A percentile compares a stretch with the other conserved stretches of the same genome.
These are phyloP conservation scores for Dendrocincla fuliginosa DNA, from an alignment of 2,797 vertebrate genomes.

Conservation along the genomic window DNA sequence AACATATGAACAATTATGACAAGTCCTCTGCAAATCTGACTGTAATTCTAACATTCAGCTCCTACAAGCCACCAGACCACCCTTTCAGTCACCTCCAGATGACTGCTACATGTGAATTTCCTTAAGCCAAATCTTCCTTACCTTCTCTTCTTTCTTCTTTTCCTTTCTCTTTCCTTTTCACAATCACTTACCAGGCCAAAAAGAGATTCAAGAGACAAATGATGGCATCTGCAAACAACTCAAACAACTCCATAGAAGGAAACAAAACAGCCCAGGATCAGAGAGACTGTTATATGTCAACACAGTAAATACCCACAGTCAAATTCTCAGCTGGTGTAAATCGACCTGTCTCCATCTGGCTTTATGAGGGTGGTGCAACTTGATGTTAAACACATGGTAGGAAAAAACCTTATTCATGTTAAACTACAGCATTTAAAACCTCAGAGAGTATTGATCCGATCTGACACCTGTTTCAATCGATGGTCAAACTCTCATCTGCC, in stretches of 20 bases:
- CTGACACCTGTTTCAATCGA: neutral
- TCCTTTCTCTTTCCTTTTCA: neutral
- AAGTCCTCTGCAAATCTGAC: neutral
- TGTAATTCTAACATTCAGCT: neutral
- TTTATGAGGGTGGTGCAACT: neutral
- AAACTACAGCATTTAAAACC: neutral
- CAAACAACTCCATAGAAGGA: constrained; percentile 17
- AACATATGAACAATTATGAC: neutral
- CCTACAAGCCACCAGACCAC: neutral
- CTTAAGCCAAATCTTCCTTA: neutral
- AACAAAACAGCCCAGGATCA: neutral
- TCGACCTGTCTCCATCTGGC: neutral
- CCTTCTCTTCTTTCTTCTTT: neutral
- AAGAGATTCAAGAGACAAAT: neutral
- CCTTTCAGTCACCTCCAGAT: neutral
- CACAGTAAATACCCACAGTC: neutral
- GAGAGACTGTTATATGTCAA: neutral
- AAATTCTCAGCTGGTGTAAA: neutral
- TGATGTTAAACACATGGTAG: neutral
- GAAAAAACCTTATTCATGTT: neutral
- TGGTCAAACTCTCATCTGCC: neutral
- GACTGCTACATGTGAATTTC: neutral
- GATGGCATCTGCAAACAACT: neutral
- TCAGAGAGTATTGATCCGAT: neutral
- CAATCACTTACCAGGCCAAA: neutral